Conservation (phyloP, 2,113 vertebrate species). For the Anoura caudifer region DNA sequence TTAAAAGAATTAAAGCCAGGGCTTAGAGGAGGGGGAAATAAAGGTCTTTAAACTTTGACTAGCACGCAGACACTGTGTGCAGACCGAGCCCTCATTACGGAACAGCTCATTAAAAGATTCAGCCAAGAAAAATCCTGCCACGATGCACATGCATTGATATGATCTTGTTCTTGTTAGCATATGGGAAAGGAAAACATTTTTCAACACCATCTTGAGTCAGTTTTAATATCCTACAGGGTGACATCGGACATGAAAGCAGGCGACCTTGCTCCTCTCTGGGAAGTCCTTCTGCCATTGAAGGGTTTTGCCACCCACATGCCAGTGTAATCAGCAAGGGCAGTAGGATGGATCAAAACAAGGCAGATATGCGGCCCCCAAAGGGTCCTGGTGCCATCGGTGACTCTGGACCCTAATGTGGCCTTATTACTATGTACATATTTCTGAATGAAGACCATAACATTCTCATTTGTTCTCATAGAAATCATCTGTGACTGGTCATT, state of each 20-base stretch:
- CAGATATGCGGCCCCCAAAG: too few relatives aligned
- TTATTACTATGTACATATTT: not conserved
- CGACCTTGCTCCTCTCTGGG: slow-evolving; percentile 71
- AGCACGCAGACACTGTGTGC: not conserved
- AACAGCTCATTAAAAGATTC: slow-evolving; percentile 73
- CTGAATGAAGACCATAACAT: not conserved
- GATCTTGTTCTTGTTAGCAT: slow-evolving; percentile 66
- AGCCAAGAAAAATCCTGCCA: not conserved
- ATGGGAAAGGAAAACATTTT: slow-evolving; percentile 77
- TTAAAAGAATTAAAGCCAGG: slow-evolving; percentile 77
- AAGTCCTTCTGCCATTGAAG: slow-evolving; percentile 71
- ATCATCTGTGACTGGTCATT: not conserved
- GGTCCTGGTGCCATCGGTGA: fast-evolving
- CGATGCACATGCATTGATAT: not conserved
- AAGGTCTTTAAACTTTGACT: slow-evolving; percentile 69
- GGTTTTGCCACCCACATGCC: slow-evolving; percentile 66
- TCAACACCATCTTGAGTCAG: slow-evolving; percentile 65
- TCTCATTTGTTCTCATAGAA: not conserved
- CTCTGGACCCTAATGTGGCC: not conserved
- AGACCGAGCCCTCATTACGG: slow-evolving; percentile 67
- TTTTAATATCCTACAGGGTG: slow-evolving; percentile 77
- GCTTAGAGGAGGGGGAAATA: not conserved
- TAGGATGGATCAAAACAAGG: slow-evolving; percentile 12
- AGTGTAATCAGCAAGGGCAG: slow-evolving; percentile 61
- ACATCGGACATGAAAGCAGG: slow-evolving; percentile 65